These are phyloP conservation scores for Hydropotes inermis DNA, from an alignment of 2,113 vertebrate species.

Conservation along the genomic window DNA sequence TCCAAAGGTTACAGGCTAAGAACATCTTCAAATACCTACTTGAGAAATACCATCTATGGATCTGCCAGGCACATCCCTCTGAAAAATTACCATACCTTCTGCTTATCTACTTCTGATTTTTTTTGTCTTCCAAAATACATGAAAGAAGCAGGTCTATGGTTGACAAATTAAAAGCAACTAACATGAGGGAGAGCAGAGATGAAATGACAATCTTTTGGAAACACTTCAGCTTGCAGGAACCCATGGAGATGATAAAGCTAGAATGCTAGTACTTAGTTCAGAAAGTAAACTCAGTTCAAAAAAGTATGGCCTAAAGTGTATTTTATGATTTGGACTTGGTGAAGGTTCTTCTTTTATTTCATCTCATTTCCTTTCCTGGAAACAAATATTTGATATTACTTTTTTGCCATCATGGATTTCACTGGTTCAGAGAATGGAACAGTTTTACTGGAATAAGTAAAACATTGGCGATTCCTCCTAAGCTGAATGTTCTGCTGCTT, in stretches of 20 bases:
- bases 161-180: not conserved
- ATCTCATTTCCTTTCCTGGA: not conserved
- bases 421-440: not conserved
- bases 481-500: not conserved
- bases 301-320: not conserved
- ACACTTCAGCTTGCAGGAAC: not conserved
- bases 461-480: not conserved
- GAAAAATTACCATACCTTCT: not conserved
- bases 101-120: not conserved
- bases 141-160: not conserved
- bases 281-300: not conserved
- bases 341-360: not conserved
- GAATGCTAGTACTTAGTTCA: not conserved
- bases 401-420: not conserved
- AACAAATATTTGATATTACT: not conserved
- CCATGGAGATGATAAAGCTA: not conserved
- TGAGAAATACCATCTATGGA: not conserved
- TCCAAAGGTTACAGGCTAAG: not conserved
- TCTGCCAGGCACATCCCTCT: not conserved
- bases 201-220: not conserved
- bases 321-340: not conserved
- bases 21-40: not conserved
- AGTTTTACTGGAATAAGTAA: slow-evolving; percentile 16
- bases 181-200: not conserved
- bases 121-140: not conserved